Base-by-base conservation (phyloP, 2,888 invertebrate genomes). In the Aphidius colemani region DNA sequence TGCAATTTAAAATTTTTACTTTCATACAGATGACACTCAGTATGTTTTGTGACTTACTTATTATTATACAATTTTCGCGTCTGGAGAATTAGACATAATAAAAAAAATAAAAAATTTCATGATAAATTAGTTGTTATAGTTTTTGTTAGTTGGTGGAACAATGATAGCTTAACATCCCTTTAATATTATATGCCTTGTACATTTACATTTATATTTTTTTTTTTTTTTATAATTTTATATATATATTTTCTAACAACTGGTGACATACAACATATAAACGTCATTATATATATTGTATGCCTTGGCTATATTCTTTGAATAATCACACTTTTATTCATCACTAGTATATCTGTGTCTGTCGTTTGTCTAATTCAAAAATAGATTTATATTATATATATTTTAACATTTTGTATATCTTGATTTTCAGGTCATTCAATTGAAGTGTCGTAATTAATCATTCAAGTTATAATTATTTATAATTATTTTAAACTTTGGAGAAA, bases 191-290 rank as follows among this genome's bases (percentile, higher is more conserved):
- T 46, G 41, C 59, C 59, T 58, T 49, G 39, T 53, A 56, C 18
- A 11, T 44, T 10, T 53, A 43, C 46, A 18, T 18, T 62, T 48
- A 58, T 39, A 58, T 11, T 65, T 46, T 55, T 40, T 41, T 45
- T 53, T 44, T 55, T 39, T 18, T 18, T 18, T 11, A 18, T 18
- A 18, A 18, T 18, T 18, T 2, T 18, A 18, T 18, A 46, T 41
- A 40, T 57, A 53, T 56, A 49, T 49, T 58, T 56, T 11, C 58
- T 50, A 59, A 30, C 30, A 30, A 30, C 30, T 30, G 65, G 68
- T 69, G 69, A 71, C 71, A 73, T 69, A 69, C 69, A 72, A 71
- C 68, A 43, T 53, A 43, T 56, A 56, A 44, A 66, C 70, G 70
- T 70, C 70, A 70, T 71, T 70, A 30, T 30, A 18, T 30, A 18